phyloP scores from a whole-genome alignment of 2,888 invertebrate genomes.

The Melolontha melolontha region DNA sequence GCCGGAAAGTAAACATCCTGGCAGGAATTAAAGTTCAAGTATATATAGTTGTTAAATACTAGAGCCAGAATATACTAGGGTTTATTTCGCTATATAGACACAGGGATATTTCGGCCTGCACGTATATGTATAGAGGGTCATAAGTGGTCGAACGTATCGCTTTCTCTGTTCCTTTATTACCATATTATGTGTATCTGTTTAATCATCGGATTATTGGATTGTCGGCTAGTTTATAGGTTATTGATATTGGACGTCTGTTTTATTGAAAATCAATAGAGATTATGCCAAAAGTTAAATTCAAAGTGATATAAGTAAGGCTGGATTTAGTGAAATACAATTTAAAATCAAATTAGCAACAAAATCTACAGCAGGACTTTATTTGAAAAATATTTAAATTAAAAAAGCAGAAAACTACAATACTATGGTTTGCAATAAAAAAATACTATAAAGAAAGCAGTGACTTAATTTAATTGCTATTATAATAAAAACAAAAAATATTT shows the following conservation, averaged over 20 bases:
- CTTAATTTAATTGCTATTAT: no score
- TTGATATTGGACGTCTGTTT: slow-evolving; percentile 39
- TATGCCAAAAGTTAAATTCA: slow-evolving; percentile 19
- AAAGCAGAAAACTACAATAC: no score
- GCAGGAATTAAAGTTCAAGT: slow-evolving; percentile 48
- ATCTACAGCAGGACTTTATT: no score
- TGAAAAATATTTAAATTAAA: no score
- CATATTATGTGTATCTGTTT: slow-evolving; percentile 34
- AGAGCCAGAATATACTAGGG: slow-evolving; percentile 8
- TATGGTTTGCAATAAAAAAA: neutral
- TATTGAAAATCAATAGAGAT: slow-evolving; percentile 24
- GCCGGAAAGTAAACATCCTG: slow-evolving; percentile 47
- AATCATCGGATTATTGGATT: slow-evolving; percentile 38
- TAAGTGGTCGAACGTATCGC: slow-evolving; percentile 12
- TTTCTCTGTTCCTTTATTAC: slow-evolving; percentile 27
- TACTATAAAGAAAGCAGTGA: no score
- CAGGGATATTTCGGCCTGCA: slow-evolving; percentile 23
- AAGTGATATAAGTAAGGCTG: slow-evolving; percentile 3
- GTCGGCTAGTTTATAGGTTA: slow-evolving; percentile 46
- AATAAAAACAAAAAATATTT: no score
- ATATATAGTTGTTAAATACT: slow-evolving; percentile 48
- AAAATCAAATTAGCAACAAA: neutral
- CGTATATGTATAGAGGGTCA: slow-evolving; percentile 23
- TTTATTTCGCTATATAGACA: slow-evolving; percentile 9
- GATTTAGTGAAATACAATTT: neutral